phyloP scores from a whole-genome alignment of 2,888 invertebrate species.

The Corythucha ciliata region DNA sequence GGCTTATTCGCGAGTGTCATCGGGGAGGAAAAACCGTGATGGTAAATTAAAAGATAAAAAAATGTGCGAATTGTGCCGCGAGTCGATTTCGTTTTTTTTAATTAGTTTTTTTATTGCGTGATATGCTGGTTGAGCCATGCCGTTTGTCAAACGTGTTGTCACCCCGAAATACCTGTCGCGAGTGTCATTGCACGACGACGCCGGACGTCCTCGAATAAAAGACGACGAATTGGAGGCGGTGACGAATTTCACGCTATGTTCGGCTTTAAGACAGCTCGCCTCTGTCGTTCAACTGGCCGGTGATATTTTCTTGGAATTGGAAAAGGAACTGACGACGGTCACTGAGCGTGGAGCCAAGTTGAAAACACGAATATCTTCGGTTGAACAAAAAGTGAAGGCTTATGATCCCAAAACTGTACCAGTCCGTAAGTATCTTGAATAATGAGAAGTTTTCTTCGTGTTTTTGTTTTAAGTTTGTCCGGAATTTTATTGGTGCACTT shows the following conservation, averaged over 20 bases:
- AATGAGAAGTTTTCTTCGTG: not conserved
- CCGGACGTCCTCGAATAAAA: conserved; percentile 51
- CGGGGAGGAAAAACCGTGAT: too few species aligned
- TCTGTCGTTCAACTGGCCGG: conserved; percentile 73
- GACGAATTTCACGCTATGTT: conserved; percentile 75
- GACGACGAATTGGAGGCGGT: conserved; percentile 77
- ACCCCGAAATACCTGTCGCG: conserved; percentile 72
- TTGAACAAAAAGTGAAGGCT: conserved; percentile 60
- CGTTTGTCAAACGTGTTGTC: conserved; percentile 75
- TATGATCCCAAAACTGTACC: conserved; percentile 83
- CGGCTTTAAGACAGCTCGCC: conserved; percentile 74
- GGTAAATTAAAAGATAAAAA: too few species aligned
- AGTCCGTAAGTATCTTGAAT: conserved; percentile 73
- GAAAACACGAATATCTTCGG: conserved; percentile 56
- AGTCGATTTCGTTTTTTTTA: too few species aligned
- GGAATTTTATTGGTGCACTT: not conserved
- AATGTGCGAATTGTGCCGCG: too few species aligned
- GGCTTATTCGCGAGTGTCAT: too few species aligned
- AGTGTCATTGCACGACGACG: conserved; percentile 51
- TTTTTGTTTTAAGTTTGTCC: not conserved
- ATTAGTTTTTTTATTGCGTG: conserved; percentile 1
- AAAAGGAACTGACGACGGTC: conserved; percentile 62
- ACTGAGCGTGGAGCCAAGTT: conserved; percentile 63
- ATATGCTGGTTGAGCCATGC: conserved; percentile 51
- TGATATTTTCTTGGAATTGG: conserved; percentile 76